Base-by-base conservation (phyloP, 1,140 invertebrate genomes). In the Cyclina sinensis region DNA sequence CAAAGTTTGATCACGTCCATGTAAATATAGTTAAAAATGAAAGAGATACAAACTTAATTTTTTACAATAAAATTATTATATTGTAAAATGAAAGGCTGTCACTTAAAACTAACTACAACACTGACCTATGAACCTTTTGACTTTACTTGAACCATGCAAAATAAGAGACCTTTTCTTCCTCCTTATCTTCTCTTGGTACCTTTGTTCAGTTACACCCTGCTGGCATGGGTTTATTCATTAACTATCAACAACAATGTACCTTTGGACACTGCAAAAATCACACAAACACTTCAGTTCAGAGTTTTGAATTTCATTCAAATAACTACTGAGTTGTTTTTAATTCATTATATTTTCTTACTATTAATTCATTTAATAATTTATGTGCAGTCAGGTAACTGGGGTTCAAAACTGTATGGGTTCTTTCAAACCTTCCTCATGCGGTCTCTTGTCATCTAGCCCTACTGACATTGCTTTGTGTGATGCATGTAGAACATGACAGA, bases 361-460 rank as follows among this genome's bases (percentile, higher is more conserved):
- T n/a, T n/a, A n/a, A 70, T 70, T 70, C 32, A 70, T 70, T 18
- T 5, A 12, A 1, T 30, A 70, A 70, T 70, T 37, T 70, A 70
- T 70, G 65, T n/a, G 18, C 18, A n/a, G 32, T 14, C 65, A 70
- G 65, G 65, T 37, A 14, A 27, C 24, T 37, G 27, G 35, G 16
- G n/a, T 70, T 5, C 32, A n/a, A 43, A 43, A 43, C 5, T n/a
- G n/a, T n/a, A n/a, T n/a, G n/a, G n/a, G n/a, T n/a, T n/a, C n/a
- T n/a, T n/a, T n/a, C n/a, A n/a, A n/a, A n/a, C n/a, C n/a, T n/a
- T n/a, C n/a, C n/a, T n/a, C n/a, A n/a, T n/a, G n/a, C n/a, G n/a
- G n/a, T n/a, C n/a, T n/a, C n/a, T n/a, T n/a, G n/a, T n/a, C n/a
- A n/a, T n/a, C n/a, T n/a, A n/a, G n/a, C n/a, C n/a, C n/a, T n/a